Conservation (phyloP, 2,888 invertebrate species). For the Thelaira solivaga region DNA sequence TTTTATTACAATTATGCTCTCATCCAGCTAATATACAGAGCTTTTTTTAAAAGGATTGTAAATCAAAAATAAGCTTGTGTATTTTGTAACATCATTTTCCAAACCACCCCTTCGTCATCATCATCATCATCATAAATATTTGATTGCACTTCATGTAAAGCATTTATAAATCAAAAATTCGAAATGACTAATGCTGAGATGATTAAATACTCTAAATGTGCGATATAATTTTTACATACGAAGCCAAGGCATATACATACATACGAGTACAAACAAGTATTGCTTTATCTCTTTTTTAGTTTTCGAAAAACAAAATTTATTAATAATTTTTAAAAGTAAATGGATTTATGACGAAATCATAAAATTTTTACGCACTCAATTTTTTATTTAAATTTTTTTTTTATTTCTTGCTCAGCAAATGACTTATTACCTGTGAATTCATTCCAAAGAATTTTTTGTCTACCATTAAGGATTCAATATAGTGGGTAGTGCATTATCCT, state of each 20-base stretch:
- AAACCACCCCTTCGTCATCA: not conserved
- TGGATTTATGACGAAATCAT: too few species aligned
- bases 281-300: not conserved
- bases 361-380: too few species aligned
- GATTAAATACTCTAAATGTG: conserved; percentile 34
- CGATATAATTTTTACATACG: conserved; percentile 6
- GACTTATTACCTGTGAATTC: too few species aligned
- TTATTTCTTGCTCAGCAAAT: too few species aligned
- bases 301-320: not conserved
- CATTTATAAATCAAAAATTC: conserved; percentile 28
- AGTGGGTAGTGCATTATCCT: too few species aligned
- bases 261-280: too few species aligned
- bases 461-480: too few species aligned
- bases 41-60: conserved; percentile 44
- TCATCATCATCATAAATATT: conserved; percentile 20
- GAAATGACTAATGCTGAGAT: not conserved
- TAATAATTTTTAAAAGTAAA: too few species aligned
- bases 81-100: conserved; percentile 36
- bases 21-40: conserved; percentile 6
- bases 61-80: conserved; percentile 39
- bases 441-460: too few species aligned
- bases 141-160: conserved; percentile 59
- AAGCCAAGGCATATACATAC: too few species aligned
- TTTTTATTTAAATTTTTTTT: too few species aligned
- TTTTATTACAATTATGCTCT: conserved; percentile 12